Percentiles rank a stretch among this genome's conserved stretches.
phyloP scores from a whole-genome alignment of 2,113 vertebrate species.

The Ciconia stormi region DNA sequence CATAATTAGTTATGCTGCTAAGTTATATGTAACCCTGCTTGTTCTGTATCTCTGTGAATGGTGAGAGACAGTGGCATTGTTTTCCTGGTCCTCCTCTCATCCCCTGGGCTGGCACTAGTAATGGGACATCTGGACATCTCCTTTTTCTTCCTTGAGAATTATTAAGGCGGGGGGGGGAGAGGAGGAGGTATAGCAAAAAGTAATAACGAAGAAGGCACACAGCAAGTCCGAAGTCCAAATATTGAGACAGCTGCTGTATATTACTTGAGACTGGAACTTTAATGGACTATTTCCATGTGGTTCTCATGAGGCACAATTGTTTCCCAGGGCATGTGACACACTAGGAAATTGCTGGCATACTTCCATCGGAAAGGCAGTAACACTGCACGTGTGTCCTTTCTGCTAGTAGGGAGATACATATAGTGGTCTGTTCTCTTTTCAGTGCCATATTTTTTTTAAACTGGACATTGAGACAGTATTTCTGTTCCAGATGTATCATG shows the following conservation, averaged over 20 bases:
- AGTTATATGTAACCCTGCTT: background rate
- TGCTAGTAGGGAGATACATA: background rate
- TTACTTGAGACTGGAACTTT: background rate
- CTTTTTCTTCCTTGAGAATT: background rate
- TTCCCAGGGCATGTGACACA: background rate
- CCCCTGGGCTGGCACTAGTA: background rate
- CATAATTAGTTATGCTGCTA: background rate
- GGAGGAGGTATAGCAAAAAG: background rate
- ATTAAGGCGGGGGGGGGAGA: background rate
- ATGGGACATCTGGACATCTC: background rate
- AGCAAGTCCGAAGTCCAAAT: background rate
- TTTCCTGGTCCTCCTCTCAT: background rate
- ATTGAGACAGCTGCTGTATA: background rate
- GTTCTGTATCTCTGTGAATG: background rate
- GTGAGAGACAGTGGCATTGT: background rate
- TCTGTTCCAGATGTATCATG: background rate
- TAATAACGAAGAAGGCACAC: background rate
- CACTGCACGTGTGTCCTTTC: background rate
- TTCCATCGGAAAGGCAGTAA: background rate
- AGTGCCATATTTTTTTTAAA: background rate
- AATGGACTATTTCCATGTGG: background rate
- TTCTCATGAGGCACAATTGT: background rate
- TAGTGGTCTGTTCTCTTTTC: background rate
- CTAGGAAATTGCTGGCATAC: background rate
- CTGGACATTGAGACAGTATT: background rate